phyloP scores from a whole-genome alignment of 1,140 invertebrate genomes.

The Drosophila pruinosa region DNA sequence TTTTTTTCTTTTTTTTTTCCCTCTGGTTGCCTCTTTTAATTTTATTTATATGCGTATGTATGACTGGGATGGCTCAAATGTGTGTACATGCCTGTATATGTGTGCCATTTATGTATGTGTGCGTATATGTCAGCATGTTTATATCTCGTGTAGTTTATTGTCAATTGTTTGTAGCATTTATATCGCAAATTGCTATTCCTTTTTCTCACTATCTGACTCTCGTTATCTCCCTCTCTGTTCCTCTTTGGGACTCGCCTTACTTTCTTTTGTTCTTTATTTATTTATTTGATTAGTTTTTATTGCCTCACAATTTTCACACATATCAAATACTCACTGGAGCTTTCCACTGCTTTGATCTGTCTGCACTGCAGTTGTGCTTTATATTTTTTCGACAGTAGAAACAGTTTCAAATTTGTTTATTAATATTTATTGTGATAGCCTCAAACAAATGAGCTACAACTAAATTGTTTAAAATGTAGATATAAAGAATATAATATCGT shows the following conservation, averaged over 20 bases:
- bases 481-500: not conserved
- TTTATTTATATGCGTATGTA: constrained; percentile 40
- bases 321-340: not conserved
- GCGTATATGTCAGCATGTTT: constrained; percentile 2
- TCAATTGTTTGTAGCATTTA: constrained; percentile 55
- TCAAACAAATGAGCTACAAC: not conserved
- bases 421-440: not conserved
- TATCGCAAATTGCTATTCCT: constrained; percentile 55
- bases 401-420: not conserved
- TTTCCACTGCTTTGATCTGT: not conserved
- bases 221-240: not conserved
- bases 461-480: not conserved
- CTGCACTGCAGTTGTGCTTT: constrained; percentile 24
- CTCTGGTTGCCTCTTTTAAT: constrained; percentile 35
- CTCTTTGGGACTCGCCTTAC: not conserved
- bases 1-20: not conserved
- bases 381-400: not conserved
- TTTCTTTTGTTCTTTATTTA: constrained; percentile 17
- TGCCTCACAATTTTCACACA: constrained; percentile 23
- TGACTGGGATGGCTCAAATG: constrained; percentile 50
- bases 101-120: not conserved
- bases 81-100: not conserved
- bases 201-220: constrained; percentile 13
- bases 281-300: constrained; percentile 53
- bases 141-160: constrained; percentile 56